Evolutionary conservation across 2,797 vertebrate species (phyloP).

Genomic region (Coccyzus lansbergi): DNA sequence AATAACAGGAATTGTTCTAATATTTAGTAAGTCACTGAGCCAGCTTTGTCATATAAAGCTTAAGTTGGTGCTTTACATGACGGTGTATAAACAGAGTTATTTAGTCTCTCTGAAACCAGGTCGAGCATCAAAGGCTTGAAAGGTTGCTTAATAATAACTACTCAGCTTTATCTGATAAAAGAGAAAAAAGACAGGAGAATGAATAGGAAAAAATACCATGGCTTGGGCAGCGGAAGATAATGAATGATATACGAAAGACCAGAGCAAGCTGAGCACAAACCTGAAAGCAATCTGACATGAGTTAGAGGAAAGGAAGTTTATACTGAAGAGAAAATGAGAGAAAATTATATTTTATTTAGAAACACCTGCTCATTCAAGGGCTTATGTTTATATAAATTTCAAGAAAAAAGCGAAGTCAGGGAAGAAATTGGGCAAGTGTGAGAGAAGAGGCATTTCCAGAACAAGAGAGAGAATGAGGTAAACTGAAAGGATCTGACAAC

Average conservation of each 20-base stretch:
- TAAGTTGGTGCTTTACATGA: not conserved
- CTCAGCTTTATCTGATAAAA: not conserved
- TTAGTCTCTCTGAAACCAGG: not conserved
- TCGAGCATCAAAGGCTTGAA: not conserved
- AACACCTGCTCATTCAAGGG: not conserved
- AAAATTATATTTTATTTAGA: constrained; percentile 3
- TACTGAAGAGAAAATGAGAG: not conserved
- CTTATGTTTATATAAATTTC: not conserved
- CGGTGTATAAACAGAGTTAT: constrained; percentile 8
- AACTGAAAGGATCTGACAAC: constrained; percentile 4
- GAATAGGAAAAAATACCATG: not conserved
- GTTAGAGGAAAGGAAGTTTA: not conserved
- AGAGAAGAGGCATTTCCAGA: not conserved
- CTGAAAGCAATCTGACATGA: not conserved
- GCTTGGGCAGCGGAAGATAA: not conserved
- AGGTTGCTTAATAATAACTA: not conserved
- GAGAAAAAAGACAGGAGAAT: not conserved
- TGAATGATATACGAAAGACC: not conserved
- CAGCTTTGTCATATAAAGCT: not conserved
- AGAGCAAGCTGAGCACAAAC: not conserved
- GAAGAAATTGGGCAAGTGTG: not conserved
- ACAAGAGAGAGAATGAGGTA: not conserved
- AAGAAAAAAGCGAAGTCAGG: not conserved
- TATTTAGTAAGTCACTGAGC: constrained; percentile 9
- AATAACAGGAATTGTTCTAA: not conserved